Evolutionary conservation across 2,113 vertebrate genomes (phyloP), one percentile per base, ranked within the genome.

Genomic region (Cacatua alba): DNA sequence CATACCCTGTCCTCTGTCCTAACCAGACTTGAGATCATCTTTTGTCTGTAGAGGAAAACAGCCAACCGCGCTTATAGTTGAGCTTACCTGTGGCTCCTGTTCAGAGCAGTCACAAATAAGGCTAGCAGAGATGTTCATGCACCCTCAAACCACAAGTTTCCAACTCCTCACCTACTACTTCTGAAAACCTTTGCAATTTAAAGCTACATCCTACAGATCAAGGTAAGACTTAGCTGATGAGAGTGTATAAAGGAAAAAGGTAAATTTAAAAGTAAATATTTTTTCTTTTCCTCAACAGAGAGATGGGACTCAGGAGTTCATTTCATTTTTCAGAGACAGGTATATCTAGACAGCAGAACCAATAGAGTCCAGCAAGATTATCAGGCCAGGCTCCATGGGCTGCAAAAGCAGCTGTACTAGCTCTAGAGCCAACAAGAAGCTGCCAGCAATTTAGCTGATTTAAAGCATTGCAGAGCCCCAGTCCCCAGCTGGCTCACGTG

Each of bases 381-480:
- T 71, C 43, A 88, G 49, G 20, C 48, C 69, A 91, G 62, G 24
- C 46, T 91, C 92, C 46, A 93, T 1, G 6, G 51, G 75, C 82
- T 35, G 33, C 70, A 46, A 77, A 92, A 83, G 55, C 49, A 93
- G 80, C 71, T 83, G 17, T 46, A 90, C 49, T 39, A 53, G 60
- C 65, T 91, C 33, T 55, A 87, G 65, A 76, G 90, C 69, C 93
- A 95, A 79, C 77, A 86, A 72, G 83, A 79, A 79, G 62, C 52
- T 12, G 1, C 33, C 74, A 95, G 62, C 74, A 94, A 76, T 75
- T 79, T 48, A 60, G 20, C 33, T 89, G 86, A 94, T 95, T 94
- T 94, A 92, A 89, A 95, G 62, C 74, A 89, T 91, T 92, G 93
- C 95, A 94, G 84, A 87, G 81, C 39, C 72, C 37, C 80, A 64